phyloP scores from a whole-genome alignment of 2,888 invertebrate genomes.

The Cyrtodaria siliqua region DNA sequence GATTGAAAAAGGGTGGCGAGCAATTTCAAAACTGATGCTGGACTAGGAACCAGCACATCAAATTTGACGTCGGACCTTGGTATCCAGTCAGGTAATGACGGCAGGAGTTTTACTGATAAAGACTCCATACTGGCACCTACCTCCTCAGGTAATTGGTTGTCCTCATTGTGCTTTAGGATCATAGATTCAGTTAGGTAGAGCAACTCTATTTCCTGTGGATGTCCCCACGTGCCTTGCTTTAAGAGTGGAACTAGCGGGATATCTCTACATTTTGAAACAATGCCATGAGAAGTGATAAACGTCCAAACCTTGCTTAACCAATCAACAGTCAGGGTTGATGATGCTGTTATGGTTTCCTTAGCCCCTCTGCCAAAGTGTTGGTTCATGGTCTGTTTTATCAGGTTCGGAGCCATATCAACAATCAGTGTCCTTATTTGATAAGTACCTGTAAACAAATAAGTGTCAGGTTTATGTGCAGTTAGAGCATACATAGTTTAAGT shows the following conservation, averaged over 20 bases:
- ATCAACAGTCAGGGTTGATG: background rate
- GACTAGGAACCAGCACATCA: background rate
- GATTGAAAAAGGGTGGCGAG: background rate
- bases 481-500: no score
- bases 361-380: no score
- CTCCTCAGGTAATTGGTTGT: background rate
- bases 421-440: no score
- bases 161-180: background rate
- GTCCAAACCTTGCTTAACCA: background rate
- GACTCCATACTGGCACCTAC: background rate
- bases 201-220: slow-evolving; percentile 7
- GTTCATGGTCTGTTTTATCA: no score
- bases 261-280: slow-evolving; percentile 1
- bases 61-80: background rate
- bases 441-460: no score
- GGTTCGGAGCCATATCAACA: no score
- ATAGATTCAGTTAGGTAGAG: slow-evolving; percentile 3
- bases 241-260: slow-evolving; percentile 19
- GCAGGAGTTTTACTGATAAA: background rate
- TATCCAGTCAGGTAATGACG: slow-evolving; percentile 11
- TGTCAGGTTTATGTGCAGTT: no score
- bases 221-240: background rate
- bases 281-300: background rate
- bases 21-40: background rate
- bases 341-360: no score